A percentile compares a stretch with the other conserved stretches of the same genome.
Conservation (phyloP, 2,888 invertebrate genomes). For the Agonum fuliginosum region DNA sequence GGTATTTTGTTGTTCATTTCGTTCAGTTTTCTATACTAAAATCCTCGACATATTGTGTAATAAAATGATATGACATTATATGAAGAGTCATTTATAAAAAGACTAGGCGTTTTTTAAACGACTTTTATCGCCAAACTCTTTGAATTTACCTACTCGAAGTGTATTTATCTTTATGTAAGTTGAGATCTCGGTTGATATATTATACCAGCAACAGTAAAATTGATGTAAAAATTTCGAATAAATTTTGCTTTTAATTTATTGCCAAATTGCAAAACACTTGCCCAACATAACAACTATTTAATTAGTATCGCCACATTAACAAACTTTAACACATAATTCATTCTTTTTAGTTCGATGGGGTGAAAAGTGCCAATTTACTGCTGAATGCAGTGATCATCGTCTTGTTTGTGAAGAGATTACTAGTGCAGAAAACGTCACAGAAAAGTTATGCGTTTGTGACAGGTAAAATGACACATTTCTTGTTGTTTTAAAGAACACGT, state of each 20-base stretch:
- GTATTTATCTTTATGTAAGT: too few relatives aligned
- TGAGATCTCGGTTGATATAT: too few relatives aligned
- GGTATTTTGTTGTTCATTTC: too few relatives aligned
- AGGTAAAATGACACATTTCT: slow-evolving; percentile 56
- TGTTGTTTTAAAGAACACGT: not conserved
- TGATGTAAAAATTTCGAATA: too few relatives aligned
- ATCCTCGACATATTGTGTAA: too few relatives aligned
- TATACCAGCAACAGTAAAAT: too few relatives aligned
- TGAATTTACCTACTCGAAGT: too few relatives aligned
- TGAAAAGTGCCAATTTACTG: slow-evolving; percentile 60
- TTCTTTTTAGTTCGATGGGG: slow-evolving; percentile 60
- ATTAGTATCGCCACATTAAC: slow-evolving; percentile 15
- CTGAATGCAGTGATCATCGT: slow-evolving; percentile 63
- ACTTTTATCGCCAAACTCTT: not conserved
- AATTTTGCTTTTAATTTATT: not conserved
- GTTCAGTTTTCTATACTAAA: too few relatives aligned
- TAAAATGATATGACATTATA: too few relatives aligned
- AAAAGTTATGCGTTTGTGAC: slow-evolving; percentile 60
- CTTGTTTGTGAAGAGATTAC: slow-evolving; percentile 59
- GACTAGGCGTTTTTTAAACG: not conserved
- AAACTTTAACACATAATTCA: not conserved
- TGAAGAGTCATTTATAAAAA: not conserved
- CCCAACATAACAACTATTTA: not conserved
- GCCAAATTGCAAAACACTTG: not conserved
- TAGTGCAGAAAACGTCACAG: slow-evolving; percentile 52